These are phyloP conservation scores for Platysternon megacephalum DNA, from an alignment of 2,113 vertebrate genomes.

Conservation along the genomic window DNA sequence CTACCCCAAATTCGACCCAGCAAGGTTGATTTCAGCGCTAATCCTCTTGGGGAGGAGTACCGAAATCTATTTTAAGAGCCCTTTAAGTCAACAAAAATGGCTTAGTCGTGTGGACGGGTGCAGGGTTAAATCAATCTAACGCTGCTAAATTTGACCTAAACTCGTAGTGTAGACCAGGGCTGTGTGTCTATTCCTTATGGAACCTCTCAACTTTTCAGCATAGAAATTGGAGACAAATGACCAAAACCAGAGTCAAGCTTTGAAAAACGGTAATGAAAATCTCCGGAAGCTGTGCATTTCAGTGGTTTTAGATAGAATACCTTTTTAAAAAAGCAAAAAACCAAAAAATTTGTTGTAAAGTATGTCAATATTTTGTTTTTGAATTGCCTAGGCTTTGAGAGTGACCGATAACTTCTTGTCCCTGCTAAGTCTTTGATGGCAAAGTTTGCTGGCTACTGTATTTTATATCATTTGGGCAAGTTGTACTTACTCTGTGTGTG, in stretches of 20 bases:
- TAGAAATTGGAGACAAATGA: constrained; percentile 48
- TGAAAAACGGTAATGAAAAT: constrained; percentile 49
- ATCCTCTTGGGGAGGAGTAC: no score
- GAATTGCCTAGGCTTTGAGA: constrained; percentile 5
- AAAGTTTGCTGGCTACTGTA: not conserved
- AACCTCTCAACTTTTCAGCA: constrained; percentile 15
- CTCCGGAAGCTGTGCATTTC: not conserved
- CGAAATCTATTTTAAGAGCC: no score
- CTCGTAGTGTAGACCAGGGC: no score
- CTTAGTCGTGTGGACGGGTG: no score
- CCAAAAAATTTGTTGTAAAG: not conserved
- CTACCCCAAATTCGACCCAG: no score
- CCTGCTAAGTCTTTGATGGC: not conserved
- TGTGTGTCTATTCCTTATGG: constrained; percentile 44
- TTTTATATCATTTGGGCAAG: not conserved
- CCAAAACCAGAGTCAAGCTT: constrained; percentile 44
- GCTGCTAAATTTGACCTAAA: no score
- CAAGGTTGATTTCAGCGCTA: no score
- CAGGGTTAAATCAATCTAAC: no score
- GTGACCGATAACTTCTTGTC: not conserved
- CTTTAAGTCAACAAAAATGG: no score
- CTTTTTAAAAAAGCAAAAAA: constrained; percentile 45
- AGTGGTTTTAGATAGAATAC: constrained; percentile 2
- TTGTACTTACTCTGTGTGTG: not conserved
- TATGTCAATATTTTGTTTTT: not conserved